These are phyloP conservation scores for Enteromius argenteus DNA, from an alignment of 2,797 vertebrate species.

Conservation along the genomic window DNA sequence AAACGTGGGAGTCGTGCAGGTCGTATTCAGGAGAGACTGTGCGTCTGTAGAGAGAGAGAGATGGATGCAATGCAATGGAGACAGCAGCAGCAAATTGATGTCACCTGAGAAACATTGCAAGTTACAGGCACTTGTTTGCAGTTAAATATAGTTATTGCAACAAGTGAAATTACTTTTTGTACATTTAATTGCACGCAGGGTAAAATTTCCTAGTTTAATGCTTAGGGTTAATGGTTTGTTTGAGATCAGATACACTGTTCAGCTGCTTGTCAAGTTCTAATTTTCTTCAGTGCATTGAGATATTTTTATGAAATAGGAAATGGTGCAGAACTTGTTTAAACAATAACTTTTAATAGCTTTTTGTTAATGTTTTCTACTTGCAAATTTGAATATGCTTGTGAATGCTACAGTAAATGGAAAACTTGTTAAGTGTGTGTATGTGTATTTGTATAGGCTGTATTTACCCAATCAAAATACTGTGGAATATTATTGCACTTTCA, in stretches of 20 bases:
- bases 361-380: background rate
- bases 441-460: background rate
- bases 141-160: background rate
- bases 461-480: background rate
- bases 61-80: conserved; percentile 50
- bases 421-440: background rate
- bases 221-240: background rate
- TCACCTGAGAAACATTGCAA: conserved; percentile 32
- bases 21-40: conserved; percentile 83
- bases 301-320: background rate
- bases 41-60: conserved; percentile 81
- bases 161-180: background rate
- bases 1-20: conserved; percentile 89
- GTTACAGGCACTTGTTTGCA: background rate
- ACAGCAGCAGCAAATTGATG: conserved; percentile 58
- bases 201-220: background rate
- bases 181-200: background rate
- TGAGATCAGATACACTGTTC: background rate
- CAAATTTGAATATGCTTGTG: background rate
- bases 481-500: background rate
- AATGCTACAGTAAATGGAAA: background rate
- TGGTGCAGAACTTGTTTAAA: background rate
- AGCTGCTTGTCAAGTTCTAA: background rate
- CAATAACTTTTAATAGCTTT: background rate
- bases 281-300: background rate